These are phyloP conservation scores for Sibirionetta formosa DNA, from an alignment of 2,797 vertebrate genomes.

Conservation along the genomic window DNA sequence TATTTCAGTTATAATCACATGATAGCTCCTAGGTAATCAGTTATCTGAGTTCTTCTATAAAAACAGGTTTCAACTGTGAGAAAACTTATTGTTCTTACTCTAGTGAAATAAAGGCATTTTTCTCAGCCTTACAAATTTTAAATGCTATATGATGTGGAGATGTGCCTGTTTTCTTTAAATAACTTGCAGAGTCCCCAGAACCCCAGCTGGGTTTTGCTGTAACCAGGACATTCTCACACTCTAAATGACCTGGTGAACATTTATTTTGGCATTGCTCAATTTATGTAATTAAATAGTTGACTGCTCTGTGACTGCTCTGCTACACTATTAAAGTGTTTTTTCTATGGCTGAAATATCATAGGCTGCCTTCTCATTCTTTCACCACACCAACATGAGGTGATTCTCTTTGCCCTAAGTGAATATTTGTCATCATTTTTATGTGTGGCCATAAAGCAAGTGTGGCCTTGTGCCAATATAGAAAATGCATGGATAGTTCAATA, in stretches of 20 bases:
- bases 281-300: background rate
- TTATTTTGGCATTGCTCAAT: background rate
- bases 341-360: background rate
- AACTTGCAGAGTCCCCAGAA: background rate
- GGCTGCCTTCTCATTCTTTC: background rate
- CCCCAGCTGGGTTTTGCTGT: background rate
- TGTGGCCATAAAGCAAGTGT: background rate
- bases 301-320: background rate
- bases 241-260: background rate
- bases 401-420: background rate
- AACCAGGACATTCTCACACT: background rate
- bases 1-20: background rate
- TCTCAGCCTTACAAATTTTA: background rate
- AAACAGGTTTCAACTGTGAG: background rate
- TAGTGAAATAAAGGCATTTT: background rate
- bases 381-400: background rate
- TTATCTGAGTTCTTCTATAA: background rate
- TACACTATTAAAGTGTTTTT: background rate
- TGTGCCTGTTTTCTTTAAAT: background rate
- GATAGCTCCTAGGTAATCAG: background rate
- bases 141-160: accelerated
- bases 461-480: background rate
- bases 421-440: background rate
- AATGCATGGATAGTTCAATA: background rate
- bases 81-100: background rate